These are phyloP conservation scores for Tipula helvola DNA, from an alignment of 2,888 invertebrate species.

Conservation along the genomic window DNA sequence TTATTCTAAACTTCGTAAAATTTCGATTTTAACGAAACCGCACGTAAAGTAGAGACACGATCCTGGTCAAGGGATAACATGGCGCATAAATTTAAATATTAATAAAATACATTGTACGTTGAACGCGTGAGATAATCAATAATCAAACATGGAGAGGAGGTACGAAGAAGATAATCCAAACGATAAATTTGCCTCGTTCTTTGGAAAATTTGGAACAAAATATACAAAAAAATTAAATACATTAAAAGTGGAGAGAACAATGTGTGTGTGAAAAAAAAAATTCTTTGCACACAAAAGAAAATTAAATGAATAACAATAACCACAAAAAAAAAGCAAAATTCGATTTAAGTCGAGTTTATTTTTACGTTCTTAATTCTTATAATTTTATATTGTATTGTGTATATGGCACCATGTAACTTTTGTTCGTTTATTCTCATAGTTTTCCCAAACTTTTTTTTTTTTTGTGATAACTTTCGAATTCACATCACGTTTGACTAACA, in stretches of 20 bases:
- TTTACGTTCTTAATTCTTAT: not conserved
- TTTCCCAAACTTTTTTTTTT: not conserved
- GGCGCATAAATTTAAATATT: not conserved
- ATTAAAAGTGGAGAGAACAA: not conserved
- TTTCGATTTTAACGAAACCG: too few species aligned
- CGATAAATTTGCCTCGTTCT: not conserved
- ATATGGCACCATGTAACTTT: not conserved
- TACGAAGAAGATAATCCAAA: not conserved
- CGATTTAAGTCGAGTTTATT: not conserved
- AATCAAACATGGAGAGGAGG: not conserved
- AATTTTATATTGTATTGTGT: not conserved
- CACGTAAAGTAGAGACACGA: too few species aligned
- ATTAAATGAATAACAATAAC: not conserved
- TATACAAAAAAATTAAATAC: not conserved
- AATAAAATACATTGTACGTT: not conserved
- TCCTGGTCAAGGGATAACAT: too few species aligned
- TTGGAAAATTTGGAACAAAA: not conserved
- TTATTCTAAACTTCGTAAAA: too few species aligned
- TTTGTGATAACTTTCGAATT: not conserved
- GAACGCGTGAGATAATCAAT: not conserved
- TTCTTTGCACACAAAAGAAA: not conserved
- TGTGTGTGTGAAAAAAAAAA: not conserved
- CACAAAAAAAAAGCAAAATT: not conserved
- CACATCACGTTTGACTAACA: not conserved
- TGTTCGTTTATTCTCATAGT: not conserved